These are phyloP conservation scores for Phengaris alcon DNA, from an alignment of 2,888 invertebrate genomes.

Conservation along the genomic window DNA sequence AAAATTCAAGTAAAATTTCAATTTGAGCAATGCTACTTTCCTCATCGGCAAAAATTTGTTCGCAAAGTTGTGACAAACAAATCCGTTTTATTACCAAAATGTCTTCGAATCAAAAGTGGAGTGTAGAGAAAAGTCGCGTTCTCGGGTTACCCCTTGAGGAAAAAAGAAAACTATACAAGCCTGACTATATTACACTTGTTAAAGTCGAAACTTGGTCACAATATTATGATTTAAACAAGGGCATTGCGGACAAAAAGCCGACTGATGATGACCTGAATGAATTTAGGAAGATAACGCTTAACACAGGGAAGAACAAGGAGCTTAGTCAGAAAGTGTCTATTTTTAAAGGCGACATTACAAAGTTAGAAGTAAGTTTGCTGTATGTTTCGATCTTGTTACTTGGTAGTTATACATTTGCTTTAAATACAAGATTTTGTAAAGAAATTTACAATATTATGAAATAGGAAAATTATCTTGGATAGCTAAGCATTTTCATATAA, in stretches of 20 bases:
- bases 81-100: slow-evolving; percentile 56
- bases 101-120: slow-evolving; percentile 64
- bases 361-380: slow-evolving; percentile 77
- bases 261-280: slow-evolving; percentile 59
- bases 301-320: slow-evolving; percentile 57
- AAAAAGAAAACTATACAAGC: slow-evolving; percentile 74
- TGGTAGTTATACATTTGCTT: no score
- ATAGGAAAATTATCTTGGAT: no score
- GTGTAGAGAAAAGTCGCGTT: slow-evolving; percentile 74
- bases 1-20: background rate
- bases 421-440: no score
- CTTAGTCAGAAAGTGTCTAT: slow-evolving; percentile 82
- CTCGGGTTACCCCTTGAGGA: slow-evolving; percentile 73
- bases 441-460: no score
- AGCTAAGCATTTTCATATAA: no score
- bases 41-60: background rate
- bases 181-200: slow-evolving; percentile 60
- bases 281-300: slow-evolving; percentile 54
- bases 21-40: slow-evolving; percentile 6
- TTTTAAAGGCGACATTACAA: slow-evolving; percentile 90
- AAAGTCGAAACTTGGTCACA: slow-evolving; percentile 79
- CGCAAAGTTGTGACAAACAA: slow-evolving; percentile 24
- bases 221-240: slow-evolving; percentile 63
- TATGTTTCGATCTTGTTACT: no score
- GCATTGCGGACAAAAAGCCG: slow-evolving; percentile 57